A percentile compares a stretch with the other conserved stretches of the same genome.
Evolutionary conservation across 2,888 invertebrate species (phyloP).

Genomic region (Cacoxenus indagator): DNA sequence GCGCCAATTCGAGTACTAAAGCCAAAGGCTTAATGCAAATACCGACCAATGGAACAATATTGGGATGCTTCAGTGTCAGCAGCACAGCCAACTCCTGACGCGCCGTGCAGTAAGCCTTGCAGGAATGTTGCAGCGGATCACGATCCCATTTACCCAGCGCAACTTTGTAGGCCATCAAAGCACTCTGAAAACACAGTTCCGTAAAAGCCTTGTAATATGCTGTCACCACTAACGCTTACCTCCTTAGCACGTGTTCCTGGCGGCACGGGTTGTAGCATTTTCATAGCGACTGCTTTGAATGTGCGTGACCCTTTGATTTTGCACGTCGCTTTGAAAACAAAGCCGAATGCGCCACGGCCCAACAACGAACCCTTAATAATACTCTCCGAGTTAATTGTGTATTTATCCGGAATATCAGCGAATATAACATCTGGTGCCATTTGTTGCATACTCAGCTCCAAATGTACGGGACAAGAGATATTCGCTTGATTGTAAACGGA

Average conservation of each 20-base stretch:
- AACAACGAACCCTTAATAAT: conserved; percentile 82
- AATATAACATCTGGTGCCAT: conserved; percentile 97
- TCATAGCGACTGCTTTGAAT: conserved; percentile 87
- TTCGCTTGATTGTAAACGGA: conserved; percentile 82
- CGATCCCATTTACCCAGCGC: conserved; percentile 92
- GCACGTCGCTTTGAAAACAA: conserved; percentile 89
- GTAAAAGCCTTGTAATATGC: not conserved
- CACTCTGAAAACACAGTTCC: conserved; percentile 56
- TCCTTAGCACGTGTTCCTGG: conserved; percentile 75
- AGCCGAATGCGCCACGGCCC: conserved; percentile 98
- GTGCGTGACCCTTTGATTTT: conserved; percentile 74
- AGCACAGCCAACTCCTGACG: conserved; percentile 94
- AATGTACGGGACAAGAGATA: conserved; percentile 85
- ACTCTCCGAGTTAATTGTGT: conserved; percentile 85
- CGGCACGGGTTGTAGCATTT: conserved; percentile 94
- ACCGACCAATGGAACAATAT: conserved; percentile 93
- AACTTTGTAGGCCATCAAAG: conserved; percentile 73
- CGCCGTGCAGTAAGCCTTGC: conserved; percentile 96
- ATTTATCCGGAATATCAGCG: conserved; percentile 86
- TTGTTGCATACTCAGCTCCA: conserved; percentile 79
- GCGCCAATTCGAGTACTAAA: conserved; percentile 90
- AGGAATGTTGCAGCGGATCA: conserved; percentile 91
- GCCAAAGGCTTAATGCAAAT: conserved; percentile 91
- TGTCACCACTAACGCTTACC: conserved; percentile 41
- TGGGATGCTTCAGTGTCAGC: conserved; percentile 85